A percentile compares a stretch with the other conserved stretches of the same genome.
These are phyloP conservation scores for Agriotes lineatus DNA, from an alignment of 2,888 invertebrate species.

Conservation along the genomic window DNA sequence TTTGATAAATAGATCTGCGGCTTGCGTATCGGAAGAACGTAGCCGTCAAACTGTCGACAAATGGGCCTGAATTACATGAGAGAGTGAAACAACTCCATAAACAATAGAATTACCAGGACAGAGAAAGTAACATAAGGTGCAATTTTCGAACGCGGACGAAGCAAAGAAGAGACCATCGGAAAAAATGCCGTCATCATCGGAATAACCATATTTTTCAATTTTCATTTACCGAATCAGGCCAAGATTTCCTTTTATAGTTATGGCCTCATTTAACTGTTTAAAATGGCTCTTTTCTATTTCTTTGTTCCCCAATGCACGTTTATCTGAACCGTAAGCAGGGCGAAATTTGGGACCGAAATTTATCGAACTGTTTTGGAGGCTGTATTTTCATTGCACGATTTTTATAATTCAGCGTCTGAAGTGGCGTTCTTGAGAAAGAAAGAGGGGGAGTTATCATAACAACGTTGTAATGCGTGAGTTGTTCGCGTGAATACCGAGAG, in stretches of 20 bases:
- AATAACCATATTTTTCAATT: not conserved
- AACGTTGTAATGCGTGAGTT: not conserved
- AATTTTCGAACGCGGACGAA: not conserved
- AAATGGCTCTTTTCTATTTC: no score
- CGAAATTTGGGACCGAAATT: no score
- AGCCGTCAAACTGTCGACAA: slow-evolving; percentile 39
- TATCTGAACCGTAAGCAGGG: no score
- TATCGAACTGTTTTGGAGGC: no score
- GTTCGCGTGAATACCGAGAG: slow-evolving; percentile 23
- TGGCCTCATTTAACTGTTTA: no score
- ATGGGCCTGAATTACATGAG: slow-evolving; percentile 26
- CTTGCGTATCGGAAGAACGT: slow-evolving; percentile 29
- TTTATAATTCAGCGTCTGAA: no score
- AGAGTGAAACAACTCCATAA: slow-evolving; percentile 16
- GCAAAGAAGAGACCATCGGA: not conserved
- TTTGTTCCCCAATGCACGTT: no score
- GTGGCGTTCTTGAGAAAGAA: no score
- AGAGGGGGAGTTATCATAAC: not conserved
- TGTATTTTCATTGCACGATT: no score
- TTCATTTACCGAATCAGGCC: not conserved
- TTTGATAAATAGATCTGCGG: slow-evolving; percentile 34
- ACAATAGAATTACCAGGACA: slow-evolving; percentile 21
- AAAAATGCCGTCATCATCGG: not conserved
- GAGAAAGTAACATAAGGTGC: slow-evolving; percentile 18
- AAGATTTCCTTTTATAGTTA: not conserved